Conservation (phyloP, 1,140 invertebrate genomes). For the Drosophila baimaii region DNA sequence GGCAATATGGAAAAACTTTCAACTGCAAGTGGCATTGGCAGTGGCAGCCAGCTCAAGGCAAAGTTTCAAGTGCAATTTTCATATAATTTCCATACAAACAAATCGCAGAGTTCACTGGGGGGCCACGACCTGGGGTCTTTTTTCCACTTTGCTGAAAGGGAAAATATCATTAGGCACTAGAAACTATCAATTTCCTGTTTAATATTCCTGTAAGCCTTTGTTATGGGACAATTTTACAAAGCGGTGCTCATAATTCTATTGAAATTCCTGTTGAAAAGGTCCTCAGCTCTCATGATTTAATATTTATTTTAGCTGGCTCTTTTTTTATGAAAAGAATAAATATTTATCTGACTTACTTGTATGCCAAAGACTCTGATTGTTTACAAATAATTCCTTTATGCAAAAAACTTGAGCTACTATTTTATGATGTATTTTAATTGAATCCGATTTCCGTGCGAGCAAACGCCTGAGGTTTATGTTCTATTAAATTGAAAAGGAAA, state of each 20-base stretch:
- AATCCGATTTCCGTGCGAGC: background rate
- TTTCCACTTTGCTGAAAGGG: slow-evolving; percentile 18
- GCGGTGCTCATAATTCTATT: background rate
- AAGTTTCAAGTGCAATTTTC: slow-evolving; percentile 59
- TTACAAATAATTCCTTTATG: background rate
- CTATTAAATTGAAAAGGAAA: slow-evolving; percentile 6
- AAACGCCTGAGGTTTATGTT: background rate
- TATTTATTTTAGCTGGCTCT: background rate
- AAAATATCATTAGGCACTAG: slow-evolving; percentile 21
- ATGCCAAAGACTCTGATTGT: too few species aligned
- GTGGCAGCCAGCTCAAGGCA: slow-evolving; percentile 28
- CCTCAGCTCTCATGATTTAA: background rate
- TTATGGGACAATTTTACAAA: slow-evolving; percentile 1
- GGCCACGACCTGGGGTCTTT: slow-evolving; percentile 6
- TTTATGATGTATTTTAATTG: slow-evolving; percentile 3
- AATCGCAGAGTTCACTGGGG: slow-evolving; percentile 26
- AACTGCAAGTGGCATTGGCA: slow-evolving; percentile 50
- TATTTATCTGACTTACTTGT: background rate
- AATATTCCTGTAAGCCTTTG: background rate
- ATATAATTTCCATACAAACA: slow-evolving; percentile 40
- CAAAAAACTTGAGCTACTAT: background rate
- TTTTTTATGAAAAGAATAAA: slow-evolving; percentile 7
- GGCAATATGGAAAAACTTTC: slow-evolving; percentile 52
- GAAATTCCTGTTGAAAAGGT: background rate
- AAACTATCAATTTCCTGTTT: slow-evolving; percentile 15